Conservation (phyloP, 2,888 invertebrate genomes). For the Synergus gifuensis region DNA sequence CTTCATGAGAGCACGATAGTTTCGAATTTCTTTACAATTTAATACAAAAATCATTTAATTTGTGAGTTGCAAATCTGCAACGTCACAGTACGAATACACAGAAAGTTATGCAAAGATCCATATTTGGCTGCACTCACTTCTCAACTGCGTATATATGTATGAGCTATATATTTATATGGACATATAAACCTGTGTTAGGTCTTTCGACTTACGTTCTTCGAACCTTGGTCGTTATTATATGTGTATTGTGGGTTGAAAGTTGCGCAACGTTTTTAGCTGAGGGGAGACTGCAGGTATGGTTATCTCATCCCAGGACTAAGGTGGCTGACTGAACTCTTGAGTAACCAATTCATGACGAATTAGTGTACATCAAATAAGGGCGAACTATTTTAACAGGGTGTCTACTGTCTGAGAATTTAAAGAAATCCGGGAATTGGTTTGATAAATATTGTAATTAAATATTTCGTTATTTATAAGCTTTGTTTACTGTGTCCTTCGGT, state of each 20-base stretch:
- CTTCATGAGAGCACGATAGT: no score
- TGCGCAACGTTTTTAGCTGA: not conserved
- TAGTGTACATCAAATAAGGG: not conserved
- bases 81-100: not conserved
- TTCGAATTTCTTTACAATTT: no score
- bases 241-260: not conserved
- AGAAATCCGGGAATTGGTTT: no score
- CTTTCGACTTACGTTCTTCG: not conserved
- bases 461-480: no score
- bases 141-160: no score
- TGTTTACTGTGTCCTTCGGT: no score
- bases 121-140: slow-evolving; percentile 14
- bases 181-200: not conserved
- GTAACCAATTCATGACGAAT: slow-evolving; percentile 25
- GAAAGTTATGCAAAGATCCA: not conserved
- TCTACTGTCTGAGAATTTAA: no score
- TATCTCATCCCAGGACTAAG: slow-evolving; percentile 16
- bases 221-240: not conserved
- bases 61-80: no score
- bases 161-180: not conserved
- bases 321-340: slow-evolving; percentile 23
- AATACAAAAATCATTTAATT: no score
- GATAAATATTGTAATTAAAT: no score
- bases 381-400: not conserved
- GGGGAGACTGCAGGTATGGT: slow-evolving; percentile 2